These are phyloP conservation scores for Lineus longissimus DNA, from an alignment of 1,140 invertebrate species.

Conservation along the genomic window DNA sequence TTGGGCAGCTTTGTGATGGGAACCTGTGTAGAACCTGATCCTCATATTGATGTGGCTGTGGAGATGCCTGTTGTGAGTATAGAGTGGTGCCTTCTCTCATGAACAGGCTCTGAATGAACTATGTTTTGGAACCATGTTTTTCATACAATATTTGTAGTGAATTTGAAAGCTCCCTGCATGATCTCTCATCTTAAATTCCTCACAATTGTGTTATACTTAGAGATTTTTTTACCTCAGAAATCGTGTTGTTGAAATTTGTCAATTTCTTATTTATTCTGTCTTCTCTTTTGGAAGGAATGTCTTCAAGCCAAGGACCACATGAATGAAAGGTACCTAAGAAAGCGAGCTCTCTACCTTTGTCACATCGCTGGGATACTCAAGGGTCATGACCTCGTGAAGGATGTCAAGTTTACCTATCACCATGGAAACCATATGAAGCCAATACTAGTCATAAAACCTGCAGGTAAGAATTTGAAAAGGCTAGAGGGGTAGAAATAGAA, in stretches of 20 bases:
- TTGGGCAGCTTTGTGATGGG: constrained; percentile 33
- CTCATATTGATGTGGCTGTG: constrained; percentile 31
- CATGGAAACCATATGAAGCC: constrained; percentile 66
- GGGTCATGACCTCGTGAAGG: constrained; percentile 51
- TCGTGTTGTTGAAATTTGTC: too few species aligned
- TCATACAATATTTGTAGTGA: too few species aligned
- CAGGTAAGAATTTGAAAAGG: constrained; percentile 25
- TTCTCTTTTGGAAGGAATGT: constrained; percentile 31
- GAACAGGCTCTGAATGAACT: too few species aligned
- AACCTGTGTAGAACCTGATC: constrained; percentile 28
- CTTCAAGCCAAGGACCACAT: constrained; percentile 63
- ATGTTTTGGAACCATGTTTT: too few species aligned
- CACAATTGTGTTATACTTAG: too few species aligned
- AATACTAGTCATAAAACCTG: constrained; percentile 63
- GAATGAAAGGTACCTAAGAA: constrained; percentile 77
- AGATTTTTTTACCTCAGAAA: too few species aligned
- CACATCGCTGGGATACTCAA: constrained; percentile 64
- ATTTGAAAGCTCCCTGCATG: too few species aligned
- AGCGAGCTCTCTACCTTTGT: constrained; percentile 75
- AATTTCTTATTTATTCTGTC: too few species aligned
- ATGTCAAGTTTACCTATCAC: constrained; percentile 53
- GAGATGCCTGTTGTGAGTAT: constrained; percentile 38
- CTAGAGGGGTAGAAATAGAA: too few species aligned
- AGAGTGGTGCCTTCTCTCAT: too few species aligned
- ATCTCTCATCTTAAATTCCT: too few species aligned